A percentile compares a stretch with the other conserved stretches of the same genome.
Evolutionary conservation across 2,113 vertebrate species (phyloP).

Genomic region (Benthochromis sp.): DNA sequence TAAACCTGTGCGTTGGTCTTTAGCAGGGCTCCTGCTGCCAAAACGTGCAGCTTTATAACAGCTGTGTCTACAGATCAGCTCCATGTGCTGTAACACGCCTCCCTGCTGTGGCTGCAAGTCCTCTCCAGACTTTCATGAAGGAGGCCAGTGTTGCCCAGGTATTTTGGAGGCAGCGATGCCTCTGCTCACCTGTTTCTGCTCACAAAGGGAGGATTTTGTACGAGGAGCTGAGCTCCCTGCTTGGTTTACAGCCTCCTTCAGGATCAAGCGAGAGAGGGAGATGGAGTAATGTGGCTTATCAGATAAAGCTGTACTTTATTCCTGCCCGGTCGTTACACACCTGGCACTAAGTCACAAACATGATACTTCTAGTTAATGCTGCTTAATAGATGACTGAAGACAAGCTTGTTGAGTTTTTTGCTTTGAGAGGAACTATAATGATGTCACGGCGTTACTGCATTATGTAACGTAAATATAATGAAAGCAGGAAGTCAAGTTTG

Average conservation of each 20-base stretch:
- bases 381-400: not conserved
- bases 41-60: not conserved
- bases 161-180: not conserved
- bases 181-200: constrained; percentile 8
- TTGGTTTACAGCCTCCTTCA: constrained; percentile 5
- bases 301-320: constrained; percentile 15
- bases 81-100: not conserved
- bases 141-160: constrained; percentile 21
- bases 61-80: not conserved
- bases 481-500: not conserved
- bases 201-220: constrained; percentile 26
- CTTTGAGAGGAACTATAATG: not conserved
- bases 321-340: constrained; percentile 10
- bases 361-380: not conserved
- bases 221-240: not conserved
- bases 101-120: not conserved
- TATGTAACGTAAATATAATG: not conserved
- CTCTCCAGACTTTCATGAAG: not conserved
- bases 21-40: not conserved
- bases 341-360: not conserved
- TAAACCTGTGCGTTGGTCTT: not conserved
- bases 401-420: not conserved
- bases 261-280: not conserved
- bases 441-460: not conserved
- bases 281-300: constrained; percentile 19